Evolutionary conservation across 2,888 invertebrate species (phyloP), one percentile per base, ranked within the genome.

Genomic region (Cantharis rustica): DNA sequence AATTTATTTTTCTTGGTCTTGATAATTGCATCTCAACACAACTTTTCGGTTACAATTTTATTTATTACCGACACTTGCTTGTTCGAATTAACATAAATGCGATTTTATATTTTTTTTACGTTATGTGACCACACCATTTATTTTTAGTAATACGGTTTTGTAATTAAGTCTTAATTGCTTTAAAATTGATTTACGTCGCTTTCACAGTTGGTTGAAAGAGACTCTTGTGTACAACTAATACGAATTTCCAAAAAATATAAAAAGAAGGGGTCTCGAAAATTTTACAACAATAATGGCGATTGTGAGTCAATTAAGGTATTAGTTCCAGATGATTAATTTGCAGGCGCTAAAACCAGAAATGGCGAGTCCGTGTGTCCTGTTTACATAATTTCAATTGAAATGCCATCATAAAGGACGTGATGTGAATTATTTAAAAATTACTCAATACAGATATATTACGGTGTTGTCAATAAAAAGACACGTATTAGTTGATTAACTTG

Each of bases 311-410:
- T 73, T 69, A 69, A 61, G 62, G 61, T 69, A 47, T 69, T 73
- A 62, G 73, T 73, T 73, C 69, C 69, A 73, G 61, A 26, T 63
- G 73, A 73, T 31, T 69, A 72, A 63, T 31, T 66, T 64, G 9
- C 16, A 66, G 64, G 71, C 17, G 71, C 31, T 72, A 72, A 70
- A 26, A 26, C 16, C 63, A 72, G 71, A 72, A 72, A 72, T 72
- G 71, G 71, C 71, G 71, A 72, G 63, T 72, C 71, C 71, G 71
- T 64, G 71, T 72, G 71, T 72, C 71, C 71, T 66, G 62, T 23
- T 72, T 72, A 47, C 71, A 72, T 66, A 72, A 72, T 72, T 72
- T 66, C 64, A 72, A 72, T 64, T 72, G 71, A 72, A 72, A 72
- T 72, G 71, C 64, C 71, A 66, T 31, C 71, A 20, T 63, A 66